Conservation (phyloP, 2,113 vertebrate genomes). For the Thermophis baileyi region DNA sequence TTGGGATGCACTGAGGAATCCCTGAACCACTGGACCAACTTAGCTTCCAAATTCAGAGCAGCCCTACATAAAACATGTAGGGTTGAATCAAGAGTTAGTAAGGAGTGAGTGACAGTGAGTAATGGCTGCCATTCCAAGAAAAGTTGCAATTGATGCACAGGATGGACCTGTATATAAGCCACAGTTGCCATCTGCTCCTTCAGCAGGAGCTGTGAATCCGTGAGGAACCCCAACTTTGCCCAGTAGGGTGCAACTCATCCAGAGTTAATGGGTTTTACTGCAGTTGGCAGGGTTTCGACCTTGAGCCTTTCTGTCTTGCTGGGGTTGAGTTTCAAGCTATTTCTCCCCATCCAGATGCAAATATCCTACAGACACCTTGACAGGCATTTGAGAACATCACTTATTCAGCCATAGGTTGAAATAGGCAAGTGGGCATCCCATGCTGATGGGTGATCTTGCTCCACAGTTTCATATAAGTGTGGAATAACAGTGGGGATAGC, state of each 20-base stretch:
- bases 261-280: neutral
- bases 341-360: neutral
- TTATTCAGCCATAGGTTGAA: neutral
- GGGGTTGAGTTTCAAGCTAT: neutral
- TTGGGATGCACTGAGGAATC: neutral
- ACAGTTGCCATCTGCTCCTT: neutral
- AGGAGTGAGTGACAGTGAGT: neutral
- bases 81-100: neutral
- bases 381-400: neutral
- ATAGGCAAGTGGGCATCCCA: neutral
- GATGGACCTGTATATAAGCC: neutral
- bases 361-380: neutral
- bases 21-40: neutral
- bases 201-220: neutral
- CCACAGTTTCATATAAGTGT: neutral
- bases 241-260: neutral
- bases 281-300: neutral
- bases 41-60: neutral
- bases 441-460: neutral
- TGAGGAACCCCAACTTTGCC: neutral
- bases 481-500: neutral
- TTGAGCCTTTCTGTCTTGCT: neutral
- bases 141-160: neutral
- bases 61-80: neutral
- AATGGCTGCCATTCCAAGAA: neutral